A percentile compares a stretch with the other conserved stretches of the same genome.
phyloP scores from a whole-genome alignment of 2,113 vertebrate species.

The Nestor notabilis region DNA sequence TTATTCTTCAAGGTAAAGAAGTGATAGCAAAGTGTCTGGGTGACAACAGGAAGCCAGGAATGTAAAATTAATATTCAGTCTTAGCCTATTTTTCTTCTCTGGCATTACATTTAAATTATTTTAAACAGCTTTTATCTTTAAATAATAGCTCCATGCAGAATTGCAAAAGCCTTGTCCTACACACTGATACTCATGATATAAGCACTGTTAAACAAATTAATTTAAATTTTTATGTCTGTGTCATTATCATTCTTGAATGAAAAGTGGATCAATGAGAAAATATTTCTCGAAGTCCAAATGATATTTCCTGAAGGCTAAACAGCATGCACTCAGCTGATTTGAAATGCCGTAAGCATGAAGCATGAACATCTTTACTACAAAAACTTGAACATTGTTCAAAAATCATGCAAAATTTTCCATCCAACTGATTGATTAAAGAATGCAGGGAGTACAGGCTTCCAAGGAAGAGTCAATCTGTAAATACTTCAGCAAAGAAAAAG shows the following conservation, averaged over 20 bases:
- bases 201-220: slow-evolving; percentile 44
- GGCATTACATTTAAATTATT: slow-evolving; percentile 31
- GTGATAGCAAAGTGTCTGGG: not conserved
- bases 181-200: slow-evolving; percentile 21
- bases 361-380: not conserved
- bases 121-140: slow-evolving; percentile 53
- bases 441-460: not conserved
- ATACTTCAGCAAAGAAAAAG: not conserved
- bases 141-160: slow-evolving; percentile 15
- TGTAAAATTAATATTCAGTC: slow-evolving; percentile 50
- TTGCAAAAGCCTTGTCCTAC: slow-evolving; percentile 9
- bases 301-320: not conserved
- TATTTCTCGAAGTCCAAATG: not conserved
- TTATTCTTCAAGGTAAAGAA: not conserved
- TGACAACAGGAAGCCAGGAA: not conserved
- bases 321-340: not conserved
- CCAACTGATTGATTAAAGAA: not conserved
- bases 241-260: not conserved
- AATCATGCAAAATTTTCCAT: not conserved
- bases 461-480: not conserved
- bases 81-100: slow-evolving; percentile 23
- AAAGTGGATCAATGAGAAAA: slow-evolving; percentile 8
- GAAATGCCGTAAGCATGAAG: not conserved
- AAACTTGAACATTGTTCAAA: not conserved
- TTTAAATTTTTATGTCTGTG: not conserved